Evolutionary conservation across 1,140 invertebrate genomes (phyloP).

Genomic region (Scaptomyza montana): DNA sequence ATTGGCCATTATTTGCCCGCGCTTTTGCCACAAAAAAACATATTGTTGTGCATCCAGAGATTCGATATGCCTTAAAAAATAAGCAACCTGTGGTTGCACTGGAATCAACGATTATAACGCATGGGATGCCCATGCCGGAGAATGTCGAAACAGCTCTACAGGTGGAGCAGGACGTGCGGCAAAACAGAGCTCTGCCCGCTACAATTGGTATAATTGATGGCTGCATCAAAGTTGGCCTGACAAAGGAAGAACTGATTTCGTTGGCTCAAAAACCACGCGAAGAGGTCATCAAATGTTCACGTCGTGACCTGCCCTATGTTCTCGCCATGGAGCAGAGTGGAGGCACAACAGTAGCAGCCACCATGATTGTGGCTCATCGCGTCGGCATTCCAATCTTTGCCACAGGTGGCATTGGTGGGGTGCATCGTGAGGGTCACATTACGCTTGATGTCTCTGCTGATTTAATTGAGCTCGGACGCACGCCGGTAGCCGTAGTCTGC

Average conservation of each 20-base stretch:
- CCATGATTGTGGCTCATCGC: constrained; percentile 92
- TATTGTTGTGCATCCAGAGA: constrained; percentile 66
- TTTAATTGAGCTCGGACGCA: constrained; percentile 94
- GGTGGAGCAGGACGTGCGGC: constrained; percentile 91
- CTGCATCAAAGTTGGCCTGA: constrained; percentile 92
- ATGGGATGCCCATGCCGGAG: constrained; percentile 97
- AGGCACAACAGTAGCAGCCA: constrained; percentile 98
- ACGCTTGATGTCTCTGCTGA: constrained; percentile 98
- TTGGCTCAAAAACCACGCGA: constrained; percentile 85
- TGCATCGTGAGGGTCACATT: constrained; percentile 93
- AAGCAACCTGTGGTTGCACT: constrained; percentile 90
- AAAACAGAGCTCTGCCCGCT: constrained; percentile 94
- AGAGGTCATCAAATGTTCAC: constrained; percentile 89
- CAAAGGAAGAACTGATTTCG: constrained; percentile 86
- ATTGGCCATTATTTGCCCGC: constrained; percentile 3
- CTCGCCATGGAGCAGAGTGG: constrained; percentile 90
- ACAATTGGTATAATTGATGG: constrained; percentile 96
- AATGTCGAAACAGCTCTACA: constrained; percentile 94
- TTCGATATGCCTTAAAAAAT: constrained; percentile 55
- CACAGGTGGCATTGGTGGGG: constrained; percentile 96
- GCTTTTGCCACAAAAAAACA: constrained; percentile 22
- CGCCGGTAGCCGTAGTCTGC: constrained; percentile 94
- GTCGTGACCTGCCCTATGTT: constrained; percentile 93
- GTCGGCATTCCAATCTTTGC: constrained; percentile 96
- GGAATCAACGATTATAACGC: constrained; percentile 99